These are phyloP conservation scores for Lordiphosa andalusiaca DNA, from an alignment of 2,888 invertebrate genomes.

Conservation along the genomic window DNA sequence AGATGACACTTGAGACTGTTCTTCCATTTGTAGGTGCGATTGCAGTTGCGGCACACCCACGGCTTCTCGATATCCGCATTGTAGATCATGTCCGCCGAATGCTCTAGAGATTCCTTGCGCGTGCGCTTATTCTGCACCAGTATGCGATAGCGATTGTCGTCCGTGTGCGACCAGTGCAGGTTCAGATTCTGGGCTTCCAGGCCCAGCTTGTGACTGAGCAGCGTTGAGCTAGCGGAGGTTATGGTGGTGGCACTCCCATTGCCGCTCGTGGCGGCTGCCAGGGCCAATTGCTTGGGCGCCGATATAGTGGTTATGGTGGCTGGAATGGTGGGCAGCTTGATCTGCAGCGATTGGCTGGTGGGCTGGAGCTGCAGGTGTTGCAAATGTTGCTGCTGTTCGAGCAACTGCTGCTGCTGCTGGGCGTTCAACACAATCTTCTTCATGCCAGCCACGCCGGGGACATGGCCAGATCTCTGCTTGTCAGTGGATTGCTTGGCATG, in stretches of 20 bases:
- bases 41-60: slow-evolving; percentile 85
- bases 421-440: slow-evolving; percentile 42
- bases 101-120: slow-evolving; percentile 79
- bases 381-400: slow-evolving; percentile 75
- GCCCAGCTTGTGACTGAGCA: slow-evolving; percentile 51
- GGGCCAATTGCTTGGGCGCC: slow-evolving; percentile 48
- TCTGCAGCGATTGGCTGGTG: slow-evolving; percentile 72
- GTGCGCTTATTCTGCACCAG: slow-evolving; percentile 79
- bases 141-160: slow-evolving; percentile 79
- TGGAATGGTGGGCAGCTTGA: slow-evolving; percentile 74
- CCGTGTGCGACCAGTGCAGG: slow-evolving; percentile 66
- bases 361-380: slow-evolving; percentile 74
- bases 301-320: slow-evolving; percentile 75
- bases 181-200: slow-evolving; percentile 53
- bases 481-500: slow-evolving; percentile 69
- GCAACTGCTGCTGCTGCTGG: slow-evolving; percentile 66
- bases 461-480: slow-evolving; percentile 33
- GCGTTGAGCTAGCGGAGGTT: slow-evolving; percentile 48
- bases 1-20: slow-evolving; percentile 87
- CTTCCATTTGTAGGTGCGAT: slow-evolving; percentile 87
- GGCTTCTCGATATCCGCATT: slow-evolving; percentile 80
- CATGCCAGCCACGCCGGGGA: slow-evolving; percentile 11
- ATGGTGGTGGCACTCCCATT: slow-evolving; percentile 20
- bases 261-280: slow-evolving; percentile 62
- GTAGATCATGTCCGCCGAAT: slow-evolving; percentile 80